These are phyloP conservation scores for Pangasius sanitwongsei DNA, from an alignment of 2,797 vertebrate genomes.

Conservation along the genomic window DNA sequence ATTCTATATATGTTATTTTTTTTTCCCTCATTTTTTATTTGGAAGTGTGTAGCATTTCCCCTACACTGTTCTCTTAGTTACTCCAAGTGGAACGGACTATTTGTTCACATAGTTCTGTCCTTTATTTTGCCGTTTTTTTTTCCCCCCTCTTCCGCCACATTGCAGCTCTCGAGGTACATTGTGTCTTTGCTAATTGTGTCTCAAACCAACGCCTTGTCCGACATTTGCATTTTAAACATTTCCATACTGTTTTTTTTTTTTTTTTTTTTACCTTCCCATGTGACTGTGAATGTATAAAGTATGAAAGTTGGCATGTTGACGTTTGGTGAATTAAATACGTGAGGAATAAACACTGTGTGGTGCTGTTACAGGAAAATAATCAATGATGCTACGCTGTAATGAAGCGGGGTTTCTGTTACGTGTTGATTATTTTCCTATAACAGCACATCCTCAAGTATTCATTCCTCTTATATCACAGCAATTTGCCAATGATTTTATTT, in stretches of 20 bases:
- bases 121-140: not conserved
- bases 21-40: not conserved
- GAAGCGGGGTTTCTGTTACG: not conserved
- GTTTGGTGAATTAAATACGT: no score
- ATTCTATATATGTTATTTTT: not conserved
- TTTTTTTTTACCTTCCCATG: not conserved
- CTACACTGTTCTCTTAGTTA: no score
- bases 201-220: not conserved
- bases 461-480: not conserved
- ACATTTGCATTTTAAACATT: not conserved
- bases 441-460: no score
- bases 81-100: not conserved
- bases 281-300: not conserved
- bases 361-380: no score
- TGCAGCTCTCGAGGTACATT: not conserved
- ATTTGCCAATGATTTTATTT: not conserved
- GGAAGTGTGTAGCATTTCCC: not conserved
- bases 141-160: not conserved
- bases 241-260: not conserved
- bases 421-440: not conserved
- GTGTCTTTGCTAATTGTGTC: not conserved
- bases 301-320: not conserved
- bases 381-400: not conserved
- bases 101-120: constrained; percentile 22
- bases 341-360: not conserved